Percentiles rank a stretch among this genome's conserved stretches.
These are phyloP conservation scores for Apolygus lucorum DNA, from an alignment of 1,140 invertebrate genomes.

Conservation along the genomic window DNA sequence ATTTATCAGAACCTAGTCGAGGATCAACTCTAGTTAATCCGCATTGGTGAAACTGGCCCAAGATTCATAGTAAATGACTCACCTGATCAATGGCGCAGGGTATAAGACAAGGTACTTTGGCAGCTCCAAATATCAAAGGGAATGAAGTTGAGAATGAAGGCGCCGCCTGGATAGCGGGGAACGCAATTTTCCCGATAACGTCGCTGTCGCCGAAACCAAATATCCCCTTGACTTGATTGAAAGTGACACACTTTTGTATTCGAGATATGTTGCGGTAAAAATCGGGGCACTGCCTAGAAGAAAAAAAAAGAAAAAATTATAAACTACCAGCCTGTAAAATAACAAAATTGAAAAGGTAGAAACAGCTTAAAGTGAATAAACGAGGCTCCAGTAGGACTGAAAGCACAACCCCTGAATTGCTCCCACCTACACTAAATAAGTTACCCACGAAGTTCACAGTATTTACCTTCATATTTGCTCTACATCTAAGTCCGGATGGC, in stretches of 20 bases:
- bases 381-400: no score
- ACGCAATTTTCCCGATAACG: constrained; percentile 93
- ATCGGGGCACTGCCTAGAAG: constrained; percentile 63
- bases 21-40: background rate
- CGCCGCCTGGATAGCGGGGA: constrained; percentile 93
- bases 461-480: no score
- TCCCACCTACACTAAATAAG: no score
- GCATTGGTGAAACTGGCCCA: background rate
- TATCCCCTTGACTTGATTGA: constrained; percentile 91
- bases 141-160: constrained; percentile 93
- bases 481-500: no score
- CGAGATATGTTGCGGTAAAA: constrained; percentile 90
- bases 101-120: constrained; percentile 84
- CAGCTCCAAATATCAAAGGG: constrained; percentile 83
- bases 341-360: no score
- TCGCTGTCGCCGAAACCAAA: constrained; percentile 97
- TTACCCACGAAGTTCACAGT: no score
- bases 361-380: no score
- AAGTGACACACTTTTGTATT: constrained; percentile 89
- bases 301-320: no score
- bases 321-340: no score
- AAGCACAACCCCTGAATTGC: no score
- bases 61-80: constrained; percentile 18
- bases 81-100: constrained; percentile 98
- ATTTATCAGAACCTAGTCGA: no score